Percentiles rank a stretch among this genome's conserved stretches.
These are phyloP conservation scores for Gopherus evgoodei DNA, from an alignment of 2,113 vertebrate species.

Conservation along the genomic window DNA sequence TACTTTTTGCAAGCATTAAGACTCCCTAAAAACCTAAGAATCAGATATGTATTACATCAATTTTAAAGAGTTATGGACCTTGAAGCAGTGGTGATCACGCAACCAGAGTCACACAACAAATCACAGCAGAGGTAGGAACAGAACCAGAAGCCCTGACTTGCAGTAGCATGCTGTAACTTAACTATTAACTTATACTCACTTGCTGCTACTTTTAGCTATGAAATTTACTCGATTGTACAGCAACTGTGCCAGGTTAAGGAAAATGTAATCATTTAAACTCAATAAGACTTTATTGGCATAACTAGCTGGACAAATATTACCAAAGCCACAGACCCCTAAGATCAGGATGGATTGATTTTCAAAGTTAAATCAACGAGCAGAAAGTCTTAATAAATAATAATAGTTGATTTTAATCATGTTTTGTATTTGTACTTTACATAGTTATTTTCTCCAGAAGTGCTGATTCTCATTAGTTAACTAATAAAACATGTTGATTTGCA, in stretches of 20 bases:
- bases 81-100: rapidly evolving
- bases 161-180: background rate
- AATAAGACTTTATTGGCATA: background rate
- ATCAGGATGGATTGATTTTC: background rate
- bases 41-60: background rate
- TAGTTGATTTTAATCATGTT: too few species aligned
- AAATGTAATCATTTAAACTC: background rate
- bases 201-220: background rate
- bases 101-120: background rate
- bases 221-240: rapidly evolving
- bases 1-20: background rate
- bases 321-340: background rate
- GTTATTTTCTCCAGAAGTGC: too few species aligned
- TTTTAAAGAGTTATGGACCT: background rate
- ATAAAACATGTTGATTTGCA: too few species aligned
- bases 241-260: rapidly evolving
- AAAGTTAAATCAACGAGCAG: too few species aligned
- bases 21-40: rapidly evolving
- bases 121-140: background rate
- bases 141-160: background rate
- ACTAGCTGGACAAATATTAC: background rate
- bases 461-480: too few species aligned
- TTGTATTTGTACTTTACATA: too few species aligned
- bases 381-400: too few species aligned
- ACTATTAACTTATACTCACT: background rate